These are phyloP conservation scores for Dioctria rufipes DNA, from an alignment of 2,888 invertebrate genomes.

Conservation along the genomic window DNA sequence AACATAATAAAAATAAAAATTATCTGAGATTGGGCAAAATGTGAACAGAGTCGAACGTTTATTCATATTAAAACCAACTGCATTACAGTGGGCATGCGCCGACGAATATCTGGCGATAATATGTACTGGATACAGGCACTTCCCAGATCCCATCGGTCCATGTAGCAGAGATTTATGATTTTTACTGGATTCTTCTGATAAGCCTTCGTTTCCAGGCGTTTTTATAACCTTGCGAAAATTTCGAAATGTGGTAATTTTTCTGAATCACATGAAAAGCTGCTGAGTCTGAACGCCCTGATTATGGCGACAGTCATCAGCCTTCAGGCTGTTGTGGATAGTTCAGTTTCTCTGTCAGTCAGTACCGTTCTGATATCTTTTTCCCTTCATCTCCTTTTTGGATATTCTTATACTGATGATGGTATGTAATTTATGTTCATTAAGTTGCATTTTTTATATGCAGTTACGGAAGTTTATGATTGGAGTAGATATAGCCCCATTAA, in stretches of 20 bases:
- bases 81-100: constrained; percentile 13
- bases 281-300: constrained; percentile 2
- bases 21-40: constrained; percentile 23
- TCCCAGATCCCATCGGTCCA: background rate
- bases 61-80: background rate
- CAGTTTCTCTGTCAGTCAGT: too few relatives aligned
- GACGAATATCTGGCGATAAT: background rate
- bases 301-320: background rate
- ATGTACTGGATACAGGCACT: background rate
- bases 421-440: background rate
- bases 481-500: background rate
- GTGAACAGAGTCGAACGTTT: background rate
- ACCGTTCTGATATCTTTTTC: too few relatives aligned
- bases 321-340: too few relatives aligned
- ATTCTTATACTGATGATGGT: background rate
- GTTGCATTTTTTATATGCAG: background rate
- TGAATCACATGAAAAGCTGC: background rate
- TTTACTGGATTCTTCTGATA: constrained; percentile 35
- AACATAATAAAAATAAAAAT: constrained; percentile 32
- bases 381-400: too few relatives aligned
- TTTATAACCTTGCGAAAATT: background rate
- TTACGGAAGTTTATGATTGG: constrained; percentile 3
- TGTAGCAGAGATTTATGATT: constrained; percentile 37
- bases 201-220: constrained; percentile 3
- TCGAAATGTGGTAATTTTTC: constrained; percentile 1